These are phyloP conservation scores for Paracyclopina nana DNA, from an alignment of 1,140 invertebrate genomes.

Conservation along the genomic window DNA sequence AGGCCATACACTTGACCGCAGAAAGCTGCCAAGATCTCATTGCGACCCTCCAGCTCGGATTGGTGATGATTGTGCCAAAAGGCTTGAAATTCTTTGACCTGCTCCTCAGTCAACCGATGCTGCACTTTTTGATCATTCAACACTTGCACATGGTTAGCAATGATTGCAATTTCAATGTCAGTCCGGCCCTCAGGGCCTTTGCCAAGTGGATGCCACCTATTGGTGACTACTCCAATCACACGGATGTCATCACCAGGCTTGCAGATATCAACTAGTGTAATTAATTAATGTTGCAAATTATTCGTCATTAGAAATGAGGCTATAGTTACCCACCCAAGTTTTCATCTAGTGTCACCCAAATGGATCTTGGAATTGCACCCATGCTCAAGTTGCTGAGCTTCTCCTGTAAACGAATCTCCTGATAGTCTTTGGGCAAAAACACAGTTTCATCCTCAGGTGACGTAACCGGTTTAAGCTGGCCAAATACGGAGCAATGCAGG, in stretches of 20 bases:
- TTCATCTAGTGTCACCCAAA: constrained; percentile 59
- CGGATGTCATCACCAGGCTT: constrained; percentile 71
- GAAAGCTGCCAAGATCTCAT: constrained; percentile 56
- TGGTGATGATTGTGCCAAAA: constrained; percentile 49
- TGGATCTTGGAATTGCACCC: constrained; percentile 49
- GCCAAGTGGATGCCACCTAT: constrained; percentile 42
- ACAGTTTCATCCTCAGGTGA: too few species aligned
- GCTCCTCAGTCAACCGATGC: constrained; percentile 41
- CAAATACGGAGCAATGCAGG: constrained; percentile 29
- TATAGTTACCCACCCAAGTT: constrained; percentile 44
- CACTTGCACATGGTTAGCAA: constrained; percentile 34
- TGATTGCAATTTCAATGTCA: constrained; percentile 46
- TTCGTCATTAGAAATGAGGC: background rate
- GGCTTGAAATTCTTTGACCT: constrained; percentile 43
- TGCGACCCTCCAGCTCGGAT: constrained; percentile 44
- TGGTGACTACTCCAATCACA: constrained; percentile 54
- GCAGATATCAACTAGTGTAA: background rate
- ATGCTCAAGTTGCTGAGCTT: constrained; percentile 46
- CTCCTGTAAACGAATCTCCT: constrained; percentile 71
- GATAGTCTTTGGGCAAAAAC: constrained; percentile 63
- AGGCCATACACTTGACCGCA: constrained; percentile 72
- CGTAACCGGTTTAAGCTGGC: constrained; percentile 33
- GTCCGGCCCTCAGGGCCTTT: constrained; percentile 32
- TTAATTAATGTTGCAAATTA: background rate
- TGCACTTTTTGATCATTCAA: constrained; percentile 43